phyloP scores from a whole-genome alignment of 2,113 vertebrate genomes.

The Mohoua ochrocephala region DNA sequence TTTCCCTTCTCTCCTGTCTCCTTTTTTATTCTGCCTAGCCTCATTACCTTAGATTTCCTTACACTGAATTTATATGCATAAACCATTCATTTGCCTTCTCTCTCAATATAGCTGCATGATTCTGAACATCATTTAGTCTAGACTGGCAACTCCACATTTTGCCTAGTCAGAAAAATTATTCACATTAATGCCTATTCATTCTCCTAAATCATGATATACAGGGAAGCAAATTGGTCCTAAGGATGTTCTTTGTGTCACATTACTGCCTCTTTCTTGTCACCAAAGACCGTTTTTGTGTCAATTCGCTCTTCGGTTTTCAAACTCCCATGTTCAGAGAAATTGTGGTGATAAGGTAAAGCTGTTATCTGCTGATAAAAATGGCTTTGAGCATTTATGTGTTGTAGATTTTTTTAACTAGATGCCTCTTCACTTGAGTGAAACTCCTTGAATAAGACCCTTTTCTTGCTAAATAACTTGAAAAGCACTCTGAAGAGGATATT shows the following conservation, averaged over 20 bases:
- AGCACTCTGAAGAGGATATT: background rate
- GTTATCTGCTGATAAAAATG: background rate
- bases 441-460: background rate
- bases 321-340: background rate
- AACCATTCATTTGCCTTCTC: background rate
- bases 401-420: background rate
- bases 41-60: conserved; percentile 19
- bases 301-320: background rate
- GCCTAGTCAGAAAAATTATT: background rate
- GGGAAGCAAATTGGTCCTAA: background rate
- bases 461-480: background rate
- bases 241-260: background rate
- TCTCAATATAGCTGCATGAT: background rate
- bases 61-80: background rate
- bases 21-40: background rate
- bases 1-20: background rate
- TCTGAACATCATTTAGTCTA: background rate
- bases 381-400: background rate
- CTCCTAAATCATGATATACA: background rate
- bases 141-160: background rate
- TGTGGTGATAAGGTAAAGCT: background rate
- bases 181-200: background rate
- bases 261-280: background rate
- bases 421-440: background rate
- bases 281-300: background rate